These are phyloP conservation scores for Homalodisca vitripennis DNA, from an alignment of 1,140 invertebrate species.

Conservation along the genomic window DNA sequence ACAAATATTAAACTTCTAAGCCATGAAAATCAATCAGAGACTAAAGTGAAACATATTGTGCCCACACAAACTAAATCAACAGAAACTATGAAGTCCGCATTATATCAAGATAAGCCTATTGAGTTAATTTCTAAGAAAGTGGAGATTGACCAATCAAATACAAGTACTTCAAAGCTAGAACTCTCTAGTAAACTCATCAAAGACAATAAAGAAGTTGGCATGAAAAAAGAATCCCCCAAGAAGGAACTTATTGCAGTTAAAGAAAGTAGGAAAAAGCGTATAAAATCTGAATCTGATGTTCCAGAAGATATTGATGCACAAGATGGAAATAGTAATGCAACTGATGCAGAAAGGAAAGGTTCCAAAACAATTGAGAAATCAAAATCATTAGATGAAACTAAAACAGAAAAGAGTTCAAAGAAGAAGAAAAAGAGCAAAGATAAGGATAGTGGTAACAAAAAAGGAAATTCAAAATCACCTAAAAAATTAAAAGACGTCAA, in stretches of 20 bases:
- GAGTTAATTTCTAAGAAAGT: too few relatives aligned
- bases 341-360: not conserved
- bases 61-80: too few relatives aligned
- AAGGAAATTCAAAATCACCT: not conserved
- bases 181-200: too few relatives aligned
- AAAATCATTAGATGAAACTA: not conserved
- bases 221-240: not conserved
- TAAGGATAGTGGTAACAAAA: not conserved
- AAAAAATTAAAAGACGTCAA: not conserved
- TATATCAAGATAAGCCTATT: too few relatives aligned
- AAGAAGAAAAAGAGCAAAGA: conserved; percentile 17
- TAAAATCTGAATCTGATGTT: conserved; percentile 10
- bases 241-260: not conserved
- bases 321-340: too few relatives aligned
- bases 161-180: too few relatives aligned
- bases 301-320: not conserved
- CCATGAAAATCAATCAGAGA: too few relatives aligned
- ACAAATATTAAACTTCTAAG: too few relatives aligned
- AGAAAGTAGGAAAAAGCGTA: not conserved
- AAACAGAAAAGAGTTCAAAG: not conserved
- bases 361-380: conserved; percentile 9
- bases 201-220: too few relatives aligned
- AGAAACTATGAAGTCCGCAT: too few relatives aligned
- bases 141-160: too few relatives aligned
- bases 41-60: too few relatives aligned